Percentiles rank a stretch among this genome's conserved stretches.
Conservation (phyloP, 2,888 invertebrate species). For the Empis stercorea region DNA sequence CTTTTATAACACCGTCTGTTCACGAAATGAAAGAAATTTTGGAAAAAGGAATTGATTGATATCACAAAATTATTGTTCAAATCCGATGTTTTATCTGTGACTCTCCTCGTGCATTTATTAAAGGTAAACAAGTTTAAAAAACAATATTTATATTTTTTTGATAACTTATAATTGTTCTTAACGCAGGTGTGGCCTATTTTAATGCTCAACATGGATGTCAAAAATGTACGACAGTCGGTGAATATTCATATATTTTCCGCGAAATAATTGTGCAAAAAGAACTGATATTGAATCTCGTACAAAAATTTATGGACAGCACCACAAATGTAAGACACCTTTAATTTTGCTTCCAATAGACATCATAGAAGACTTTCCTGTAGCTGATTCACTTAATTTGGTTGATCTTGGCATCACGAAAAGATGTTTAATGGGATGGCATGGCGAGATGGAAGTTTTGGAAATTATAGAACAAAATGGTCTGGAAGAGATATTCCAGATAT, state of each 20-base stretch:
- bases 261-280: constrained; percentile 9
- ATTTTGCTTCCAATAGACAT: constrained; percentile 15
- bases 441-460: constrained; percentile 13
- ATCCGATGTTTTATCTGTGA: not conserved
- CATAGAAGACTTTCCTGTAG: constrained; percentile 16
- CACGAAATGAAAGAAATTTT: too few relatives aligned
- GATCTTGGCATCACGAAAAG: constrained; percentile 13
- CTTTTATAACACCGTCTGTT: too few relatives aligned
- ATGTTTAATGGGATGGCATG: constrained; percentile 12
- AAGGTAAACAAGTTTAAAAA: not conserved
- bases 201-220: not conserved
- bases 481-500: not conserved
- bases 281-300: constrained; percentile 14
- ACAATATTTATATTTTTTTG: too few relatives aligned
- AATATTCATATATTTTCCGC: constrained; percentile 2
- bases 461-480: constrained; percentile 2
- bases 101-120: not conserved
- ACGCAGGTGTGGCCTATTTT: not conserved
- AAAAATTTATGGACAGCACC: constrained; percentile 5
- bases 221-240: not conserved
- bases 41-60: too few relatives aligned
- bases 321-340: constrained; percentile 1
- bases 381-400: constrained; percentile 14
- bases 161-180: too few relatives aligned
- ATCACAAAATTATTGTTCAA: too few relatives aligned